Base-by-base conservation (phyloP, 2,888 invertebrate genomes). In the Aphodius sticticus region DNA sequence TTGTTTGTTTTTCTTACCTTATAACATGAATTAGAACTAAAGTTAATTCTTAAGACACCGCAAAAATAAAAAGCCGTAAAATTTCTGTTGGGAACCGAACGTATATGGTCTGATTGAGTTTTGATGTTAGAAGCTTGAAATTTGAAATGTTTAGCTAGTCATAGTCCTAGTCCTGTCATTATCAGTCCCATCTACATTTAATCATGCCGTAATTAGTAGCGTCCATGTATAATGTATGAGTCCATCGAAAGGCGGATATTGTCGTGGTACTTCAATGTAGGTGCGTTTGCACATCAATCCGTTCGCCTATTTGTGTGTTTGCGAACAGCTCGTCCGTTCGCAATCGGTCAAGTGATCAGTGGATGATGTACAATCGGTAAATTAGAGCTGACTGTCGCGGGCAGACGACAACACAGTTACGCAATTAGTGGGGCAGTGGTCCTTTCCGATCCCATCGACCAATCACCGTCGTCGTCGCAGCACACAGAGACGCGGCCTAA, bases 391-490 rank as follows among this genome's bases (percentile, higher is more conserved):
- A 74, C 74, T 74, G 74, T 74, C 74, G 9, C 74, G 36, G n/a
- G 74, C 74, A 74, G 74, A 78, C 38, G 78, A 78, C 78, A 78
- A 78, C 70, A 72, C 35, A 37, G 78, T 53, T 71, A 70, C 71
- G 53, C 78, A 78, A 70, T 78, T 78, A 78, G 72, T 16, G 37
- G 71, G 37, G 37, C 74, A 74, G 35, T n/a, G 74, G 74, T 71
- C 78, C 78, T 78, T 72, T 26, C 71, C 36, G 78, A 71, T 80
- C 80, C 77, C 80, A 80, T 80, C 80, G 71, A 16, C 72, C 79
- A 81, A 81, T 81, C 80, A 76, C 74, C 26, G 36, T 74, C 35
- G 12, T 53, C 77, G 72, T 69, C 77, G 53, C 72, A 69, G 71
- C 16, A 77, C 78, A 70, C 53, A 53, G 53, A 53, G 53, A 53